Conservation (phyloP, 1,140 invertebrate species). For the Bombus superbus region DNA sequence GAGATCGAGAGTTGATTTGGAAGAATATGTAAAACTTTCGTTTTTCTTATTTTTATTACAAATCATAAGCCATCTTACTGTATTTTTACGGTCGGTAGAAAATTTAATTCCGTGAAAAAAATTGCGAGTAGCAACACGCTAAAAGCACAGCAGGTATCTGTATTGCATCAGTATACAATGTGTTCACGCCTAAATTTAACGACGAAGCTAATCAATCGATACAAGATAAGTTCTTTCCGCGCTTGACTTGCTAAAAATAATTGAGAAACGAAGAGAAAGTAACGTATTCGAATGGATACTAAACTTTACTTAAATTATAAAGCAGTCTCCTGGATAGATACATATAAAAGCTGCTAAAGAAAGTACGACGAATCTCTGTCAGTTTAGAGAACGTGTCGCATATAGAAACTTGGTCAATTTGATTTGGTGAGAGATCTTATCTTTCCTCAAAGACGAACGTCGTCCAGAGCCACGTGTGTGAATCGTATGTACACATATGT, state of each 20-base stretch:
- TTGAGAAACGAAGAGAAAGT: too few species aligned
- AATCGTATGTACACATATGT: too few species aligned
- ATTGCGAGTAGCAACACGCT: background rate
- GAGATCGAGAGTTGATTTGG: background rate
- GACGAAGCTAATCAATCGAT: too few species aligned
- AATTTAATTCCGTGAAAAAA: background rate
- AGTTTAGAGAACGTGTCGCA: background rate
- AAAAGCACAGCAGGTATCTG: background rate
- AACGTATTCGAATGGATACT: too few species aligned
- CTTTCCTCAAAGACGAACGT: background rate
- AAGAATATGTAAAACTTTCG: accelerated
- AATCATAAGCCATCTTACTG: background rate
- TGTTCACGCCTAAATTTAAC: too few species aligned
- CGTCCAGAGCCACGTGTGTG: background rate
- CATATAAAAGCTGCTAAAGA: too few species aligned
- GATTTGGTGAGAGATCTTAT: background rate
- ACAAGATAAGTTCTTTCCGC: too few species aligned
- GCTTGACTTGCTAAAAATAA: too few species aligned
- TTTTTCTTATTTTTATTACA: background rate
- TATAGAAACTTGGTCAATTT: background rate
- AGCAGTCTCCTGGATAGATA: too few species aligned
- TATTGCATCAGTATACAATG: background rate
- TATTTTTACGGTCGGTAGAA: background rate
- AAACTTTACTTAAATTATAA: too few species aligned
- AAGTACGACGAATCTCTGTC: too few species aligned